Evolutionary conservation across 2,797 vertebrate genomes (phyloP), one percentile per base, ranked within the genome.

Genomic region (Pempheris klunzingeri): DNA sequence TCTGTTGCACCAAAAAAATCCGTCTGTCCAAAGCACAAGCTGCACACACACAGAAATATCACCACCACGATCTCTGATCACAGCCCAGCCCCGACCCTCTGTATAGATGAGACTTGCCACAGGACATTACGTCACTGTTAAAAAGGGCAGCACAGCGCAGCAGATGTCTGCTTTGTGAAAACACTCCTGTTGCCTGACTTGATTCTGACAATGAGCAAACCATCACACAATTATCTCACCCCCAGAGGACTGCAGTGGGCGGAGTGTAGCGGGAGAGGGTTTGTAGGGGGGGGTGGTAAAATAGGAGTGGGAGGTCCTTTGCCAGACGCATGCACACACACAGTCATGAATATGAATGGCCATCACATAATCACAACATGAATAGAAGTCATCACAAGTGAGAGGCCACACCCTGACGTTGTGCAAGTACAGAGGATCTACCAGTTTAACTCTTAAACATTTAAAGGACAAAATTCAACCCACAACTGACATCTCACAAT

Each of bases 161-260:
- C 93, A 95, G 94, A 95, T 93, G 92, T 94, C 90, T 84, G 87
- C 90, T 94, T 92, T 93, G 91, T 92, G 83, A 86, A 89, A 93
- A 90, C 88, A 90, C 84, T 70, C 86, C 73, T 66, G 74, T 70
- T 82, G 81, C 84, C 90, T 90, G 87, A 90, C 81, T 80, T 90
- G 88, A 90, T 88, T 87, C 85, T 50, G 83, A 94, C 92, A 95
- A 93, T 91, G 81, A 87, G 85, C 88, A 78, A 90, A 90, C 75
- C 82, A 91, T 90, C 89, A 87, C 85, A 90, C 90, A 91, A 93
- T 94, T 87, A 94, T 73, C 72, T 34, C 30, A 22, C 61, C 85
- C 80, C 63, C 63, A 83, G 50, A 82, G 69, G 55, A 66, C 67
- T 73, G 43, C 46, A 28, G 49, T 46, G 69, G 44, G 18, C 24